Evolutionary conservation across 1,140 invertebrate species (phyloP), one percentile per base, ranked within the genome.

Genomic region (Nomia melanderi): DNA sequence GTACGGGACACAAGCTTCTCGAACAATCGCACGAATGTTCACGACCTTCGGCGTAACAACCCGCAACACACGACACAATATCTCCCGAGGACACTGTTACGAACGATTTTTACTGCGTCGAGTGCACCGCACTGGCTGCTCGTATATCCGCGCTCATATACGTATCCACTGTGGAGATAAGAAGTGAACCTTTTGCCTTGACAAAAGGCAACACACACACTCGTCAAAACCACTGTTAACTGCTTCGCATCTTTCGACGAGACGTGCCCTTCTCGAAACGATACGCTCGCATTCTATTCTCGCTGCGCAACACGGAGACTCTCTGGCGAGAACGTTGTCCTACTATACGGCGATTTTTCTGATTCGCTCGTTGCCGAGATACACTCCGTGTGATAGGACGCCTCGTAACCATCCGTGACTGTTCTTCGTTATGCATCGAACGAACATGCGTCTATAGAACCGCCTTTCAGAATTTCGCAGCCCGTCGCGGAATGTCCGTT

Each of bases 21-120:
- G 82, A 84, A 82, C 50, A 27, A 71, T 81, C 81, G 47, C 41
- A 17, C 33, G 2, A 54, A 54, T 44, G 72, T 47, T 72, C 67
- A 39, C 77, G 60, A 78, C 60, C 80, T 57, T 77, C 47, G 41
- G 36, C 36, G 9, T 60, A 39, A 59, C 57, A 62, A 44, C 41
- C 12, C 11, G 44, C 69, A 29, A 50, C 36, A 50, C 36, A 69
- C 57, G 47, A 31, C 47, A 33, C 29, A 29, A 6, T 20, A 44
- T 44, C 41, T 17, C 33, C 53, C 50, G 57, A 11, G 39, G 20
- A 33, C 17, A 59, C 27, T 17, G 41, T 33, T 8, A 11, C 70
- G 29, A 50, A 53, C 54, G 62, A 82, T 53, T 64, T 44, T 77
- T 71, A 41, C 71, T 75, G 67, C 66, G 64, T 44, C 53, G 25